Conservation (phyloP, 2,888 invertebrate species). For the Sialis fuliginosa region DNA sequence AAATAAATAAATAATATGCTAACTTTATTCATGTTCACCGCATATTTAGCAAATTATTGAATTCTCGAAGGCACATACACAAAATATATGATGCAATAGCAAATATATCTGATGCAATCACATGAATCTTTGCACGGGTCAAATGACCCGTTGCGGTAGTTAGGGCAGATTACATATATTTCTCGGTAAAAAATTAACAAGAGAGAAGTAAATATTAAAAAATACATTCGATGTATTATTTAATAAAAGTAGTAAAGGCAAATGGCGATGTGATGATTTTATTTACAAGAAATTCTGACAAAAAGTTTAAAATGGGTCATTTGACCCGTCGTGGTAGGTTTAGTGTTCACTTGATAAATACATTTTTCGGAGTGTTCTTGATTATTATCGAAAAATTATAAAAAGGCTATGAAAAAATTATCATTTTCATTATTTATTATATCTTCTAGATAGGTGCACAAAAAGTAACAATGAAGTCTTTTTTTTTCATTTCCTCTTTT, state of each 20-base stretch:
- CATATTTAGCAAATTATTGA: no score
- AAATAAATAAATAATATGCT: neutral
- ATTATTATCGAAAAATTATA: no score
- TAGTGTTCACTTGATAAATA: no score
- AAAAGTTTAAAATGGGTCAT: neutral
- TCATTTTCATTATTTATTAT: no score
- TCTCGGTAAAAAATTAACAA: neutral
- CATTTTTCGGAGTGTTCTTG: no score
- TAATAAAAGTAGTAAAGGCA: neutral
- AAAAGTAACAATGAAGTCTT: no score
- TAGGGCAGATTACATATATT: neutral
- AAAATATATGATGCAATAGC: neutral
- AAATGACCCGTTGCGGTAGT: neutral
- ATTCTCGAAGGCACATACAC: neutral
- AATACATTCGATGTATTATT: neutral
- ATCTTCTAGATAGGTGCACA: no score
- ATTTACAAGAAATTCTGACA: neutral
- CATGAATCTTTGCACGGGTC: neutral
- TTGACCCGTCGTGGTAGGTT: neutral
- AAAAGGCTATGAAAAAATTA: no score
- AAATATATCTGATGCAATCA: neutral
- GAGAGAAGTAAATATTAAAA: neutral
- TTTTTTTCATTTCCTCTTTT: no score
- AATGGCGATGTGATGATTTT: neutral
- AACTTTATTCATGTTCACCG: neutral